phyloP scores from a whole-genome alignment of 2,888 invertebrate species.

The Acrocera orbiculus region DNA sequence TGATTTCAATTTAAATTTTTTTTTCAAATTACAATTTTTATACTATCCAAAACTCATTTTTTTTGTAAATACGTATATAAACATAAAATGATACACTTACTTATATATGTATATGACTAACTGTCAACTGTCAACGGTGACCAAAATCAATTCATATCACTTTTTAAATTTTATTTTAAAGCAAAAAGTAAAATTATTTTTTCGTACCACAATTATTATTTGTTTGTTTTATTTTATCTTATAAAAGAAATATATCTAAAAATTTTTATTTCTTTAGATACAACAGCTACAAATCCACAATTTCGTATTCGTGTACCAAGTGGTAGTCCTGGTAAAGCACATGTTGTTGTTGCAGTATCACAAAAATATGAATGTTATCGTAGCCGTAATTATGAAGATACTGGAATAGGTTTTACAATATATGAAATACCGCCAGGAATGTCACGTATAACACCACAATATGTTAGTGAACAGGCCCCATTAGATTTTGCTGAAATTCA shows the following conservation, averaged over 20 bases:
- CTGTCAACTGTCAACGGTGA: too few species aligned
- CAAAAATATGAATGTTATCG: conserved; percentile 40
- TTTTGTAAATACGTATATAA: not conserved
- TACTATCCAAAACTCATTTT: not conserved
- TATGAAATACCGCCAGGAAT: conserved; percentile 48
- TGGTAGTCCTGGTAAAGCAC: conserved; percentile 41
- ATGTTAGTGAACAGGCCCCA: conserved; percentile 36
- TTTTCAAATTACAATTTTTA: not conserved
- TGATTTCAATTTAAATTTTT: not conserved
- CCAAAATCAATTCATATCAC: too few species aligned
- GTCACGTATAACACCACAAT: conserved; percentile 40
- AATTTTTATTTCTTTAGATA: conserved; percentile 33
- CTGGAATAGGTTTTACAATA: conserved; percentile 51
- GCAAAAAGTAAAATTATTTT: too few species aligned
- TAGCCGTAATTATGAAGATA: conserved; percentile 31
- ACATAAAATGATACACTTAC: not conserved
- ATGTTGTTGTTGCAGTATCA: conserved; percentile 53
- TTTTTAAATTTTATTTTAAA: too few species aligned
- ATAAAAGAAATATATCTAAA: too few species aligned
- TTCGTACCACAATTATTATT: too few species aligned
- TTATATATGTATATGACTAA: not conserved
- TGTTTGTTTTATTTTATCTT: not conserved
- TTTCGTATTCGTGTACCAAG: conserved; percentile 52
- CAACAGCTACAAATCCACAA: conserved; percentile 50
- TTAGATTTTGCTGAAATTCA: conserved; percentile 14